phyloP scores from a whole-genome alignment of 2,888 invertebrate species.

The Oxyscelio sp. region DNA sequence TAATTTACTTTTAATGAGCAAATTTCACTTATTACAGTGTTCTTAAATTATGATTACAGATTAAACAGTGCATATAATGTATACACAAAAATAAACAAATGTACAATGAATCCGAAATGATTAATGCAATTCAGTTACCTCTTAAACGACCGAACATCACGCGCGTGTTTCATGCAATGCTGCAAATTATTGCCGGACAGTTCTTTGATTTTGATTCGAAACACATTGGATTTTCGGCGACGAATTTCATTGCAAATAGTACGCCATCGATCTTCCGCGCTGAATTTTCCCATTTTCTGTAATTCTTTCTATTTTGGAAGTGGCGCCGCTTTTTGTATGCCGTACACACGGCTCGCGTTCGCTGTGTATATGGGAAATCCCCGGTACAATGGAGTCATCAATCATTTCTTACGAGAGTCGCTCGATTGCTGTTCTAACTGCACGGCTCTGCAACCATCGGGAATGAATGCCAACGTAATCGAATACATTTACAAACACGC shows the following conservation, averaged over 20 bases:
- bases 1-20: too few species aligned
- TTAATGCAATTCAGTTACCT: not conserved
- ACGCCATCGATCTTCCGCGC: constrained; percentile 78
- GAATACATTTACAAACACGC: constrained; percentile 84
- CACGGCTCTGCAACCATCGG: constrained; percentile 66
- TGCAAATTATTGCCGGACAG: constrained; percentile 28
- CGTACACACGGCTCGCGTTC: constrained; percentile 80
- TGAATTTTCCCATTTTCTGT: constrained; percentile 85
- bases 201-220: constrained; percentile 54
- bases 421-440: constrained; percentile 85
- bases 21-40: too few species aligned
- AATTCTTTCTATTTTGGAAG: constrained; percentile 86
- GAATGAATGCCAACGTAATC: constrained; percentile 82
- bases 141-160: not conserved
- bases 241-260: constrained; percentile 68
- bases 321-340: constrained; percentile 83
- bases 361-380: constrained; percentile 81
- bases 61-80: too few species aligned
- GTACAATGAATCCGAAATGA: not conserved
- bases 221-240: constrained; percentile 55
- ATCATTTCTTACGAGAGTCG: constrained; percentile 87
- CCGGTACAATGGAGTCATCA: constrained; percentile 88
- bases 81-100: too few species aligned
- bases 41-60: too few species aligned
- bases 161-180: constrained; percentile 3